Conservation (phyloP, 1,140 invertebrate species). For the Coenobita brevimanus region DNA sequence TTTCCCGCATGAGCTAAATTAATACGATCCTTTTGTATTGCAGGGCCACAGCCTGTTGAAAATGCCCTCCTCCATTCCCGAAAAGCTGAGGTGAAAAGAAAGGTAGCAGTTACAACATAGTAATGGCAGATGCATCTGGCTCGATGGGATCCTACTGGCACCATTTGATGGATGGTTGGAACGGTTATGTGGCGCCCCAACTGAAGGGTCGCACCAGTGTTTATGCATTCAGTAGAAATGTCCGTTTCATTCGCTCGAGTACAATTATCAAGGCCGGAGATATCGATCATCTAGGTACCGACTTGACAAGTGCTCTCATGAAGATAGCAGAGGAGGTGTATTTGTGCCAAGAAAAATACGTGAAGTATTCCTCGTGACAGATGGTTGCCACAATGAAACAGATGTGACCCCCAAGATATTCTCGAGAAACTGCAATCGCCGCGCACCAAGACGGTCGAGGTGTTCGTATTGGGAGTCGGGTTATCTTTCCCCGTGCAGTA, state of each 20-base stretch:
- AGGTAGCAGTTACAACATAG: conserved; percentile 40
- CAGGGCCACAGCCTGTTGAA: too few relatives aligned
- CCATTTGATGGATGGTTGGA: conserved; percentile 24
- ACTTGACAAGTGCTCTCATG: background rate
- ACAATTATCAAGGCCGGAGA: background rate
- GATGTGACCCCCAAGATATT: background rate
- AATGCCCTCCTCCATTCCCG: too few relatives aligned
- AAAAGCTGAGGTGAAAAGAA: too few relatives aligned
- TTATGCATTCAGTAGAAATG: background rate
- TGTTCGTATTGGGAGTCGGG: conserved; percentile 47
- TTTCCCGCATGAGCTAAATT: too few relatives aligned
- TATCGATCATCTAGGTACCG: background rate
- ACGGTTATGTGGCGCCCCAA: conserved; percentile 22
- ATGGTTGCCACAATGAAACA: conserved; percentile 44
- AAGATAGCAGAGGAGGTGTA: conserved; percentile 15
- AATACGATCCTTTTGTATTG: too few relatives aligned
- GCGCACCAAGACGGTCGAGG: conserved; percentile 29
- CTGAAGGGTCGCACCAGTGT: conserved; percentile 14
- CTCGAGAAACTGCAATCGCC: conserved; percentile 6
- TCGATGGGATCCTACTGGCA: conserved; percentile 45
- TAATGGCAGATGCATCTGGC: conserved; percentile 59
- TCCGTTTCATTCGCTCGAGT: background rate
- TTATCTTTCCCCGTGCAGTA: conserved; percentile 52
- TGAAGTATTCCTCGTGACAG: conserved; percentile 43
- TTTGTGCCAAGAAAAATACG: background rate